A percentile compares a stretch with the other conserved stretches of the same genome.
Conservation (phyloP, 2,888 invertebrate species). For the Andrena camellia region DNA sequence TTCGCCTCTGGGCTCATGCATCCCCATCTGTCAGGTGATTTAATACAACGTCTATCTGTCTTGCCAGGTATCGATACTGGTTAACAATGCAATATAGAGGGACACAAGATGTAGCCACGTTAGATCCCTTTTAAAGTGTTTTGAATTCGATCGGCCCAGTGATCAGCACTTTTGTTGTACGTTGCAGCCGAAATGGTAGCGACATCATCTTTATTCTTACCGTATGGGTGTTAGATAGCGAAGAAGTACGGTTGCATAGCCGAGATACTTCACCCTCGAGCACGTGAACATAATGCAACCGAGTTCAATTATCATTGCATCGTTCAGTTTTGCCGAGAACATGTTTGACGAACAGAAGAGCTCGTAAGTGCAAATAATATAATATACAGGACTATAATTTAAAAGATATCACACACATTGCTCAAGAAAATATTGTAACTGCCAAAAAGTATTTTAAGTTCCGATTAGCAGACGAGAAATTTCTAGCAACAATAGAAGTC, state of each 20-base stretch:
- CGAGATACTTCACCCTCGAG: not conserved
- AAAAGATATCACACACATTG: constrained; percentile 49
- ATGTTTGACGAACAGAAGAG: constrained; percentile 22
- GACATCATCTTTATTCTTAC: constrained; percentile 7
- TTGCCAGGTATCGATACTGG: not conserved
- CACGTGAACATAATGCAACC: not conserved
- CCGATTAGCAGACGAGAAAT: constrained; percentile 37
- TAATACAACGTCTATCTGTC: not conserved
- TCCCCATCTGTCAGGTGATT: not conserved
- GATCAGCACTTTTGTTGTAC: not conserved
- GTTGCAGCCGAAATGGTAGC: not conserved
- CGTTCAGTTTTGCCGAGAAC: constrained; percentile 1
- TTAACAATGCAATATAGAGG: constrained; percentile 21
- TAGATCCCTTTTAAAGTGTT: constrained; percentile 4
- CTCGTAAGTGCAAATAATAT: constrained; percentile 47
- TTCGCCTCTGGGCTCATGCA: not conserved
- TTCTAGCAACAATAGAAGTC: constrained; percentile 33
- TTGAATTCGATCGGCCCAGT: not conserved
- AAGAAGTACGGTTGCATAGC: not conserved
- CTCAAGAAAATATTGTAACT: constrained; percentile 55
- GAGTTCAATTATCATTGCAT: not conserved
- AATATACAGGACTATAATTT: constrained; percentile 50
- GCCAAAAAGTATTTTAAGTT: constrained; percentile 57
- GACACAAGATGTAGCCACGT: constrained; percentile 4
- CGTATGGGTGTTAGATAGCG: no score